Conservation (phyloP, 2,888 invertebrate genomes). For the Nephrotoma flavescens region DNA sequence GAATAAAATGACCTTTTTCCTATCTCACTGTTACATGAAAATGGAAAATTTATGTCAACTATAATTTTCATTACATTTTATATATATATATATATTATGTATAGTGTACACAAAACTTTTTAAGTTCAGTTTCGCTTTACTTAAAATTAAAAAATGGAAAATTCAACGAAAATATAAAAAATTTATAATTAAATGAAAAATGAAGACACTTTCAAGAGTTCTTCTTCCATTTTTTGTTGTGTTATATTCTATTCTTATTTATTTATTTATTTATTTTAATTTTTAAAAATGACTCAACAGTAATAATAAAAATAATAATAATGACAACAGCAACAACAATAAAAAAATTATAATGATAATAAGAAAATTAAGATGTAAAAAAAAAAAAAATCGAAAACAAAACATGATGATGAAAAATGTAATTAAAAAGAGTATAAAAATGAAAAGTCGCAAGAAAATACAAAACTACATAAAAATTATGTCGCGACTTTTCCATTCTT, state of each 20-base stretch:
- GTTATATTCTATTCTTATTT: neutral
- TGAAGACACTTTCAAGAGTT: neutral
- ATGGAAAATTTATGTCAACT: neutral
- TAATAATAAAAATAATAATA: neutral
- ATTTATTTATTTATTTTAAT: neutral
- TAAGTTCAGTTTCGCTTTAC: neutral
- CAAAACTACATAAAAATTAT: neutral
- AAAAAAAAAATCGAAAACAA: neutral
- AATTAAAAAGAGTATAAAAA: neutral
- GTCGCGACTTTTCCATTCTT: neutral
- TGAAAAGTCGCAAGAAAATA: neutral
- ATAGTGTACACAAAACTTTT: neutral
- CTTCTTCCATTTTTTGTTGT: neutral
- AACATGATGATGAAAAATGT: neutral
- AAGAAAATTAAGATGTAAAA: neutral
- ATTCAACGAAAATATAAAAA: neutral
- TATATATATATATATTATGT: neutral
- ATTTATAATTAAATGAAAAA: neutral
- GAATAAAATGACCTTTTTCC: neutral
- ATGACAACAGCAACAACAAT: neutral
- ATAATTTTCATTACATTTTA: neutral
- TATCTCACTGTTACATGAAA: neutral
- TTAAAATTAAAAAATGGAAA: neutral
- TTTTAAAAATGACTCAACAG: neutral
- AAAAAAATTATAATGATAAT: neutral